phyloP scores from a whole-genome alignment of 2,113 vertebrate genomes.

The Grammomys surdaster region DNA sequence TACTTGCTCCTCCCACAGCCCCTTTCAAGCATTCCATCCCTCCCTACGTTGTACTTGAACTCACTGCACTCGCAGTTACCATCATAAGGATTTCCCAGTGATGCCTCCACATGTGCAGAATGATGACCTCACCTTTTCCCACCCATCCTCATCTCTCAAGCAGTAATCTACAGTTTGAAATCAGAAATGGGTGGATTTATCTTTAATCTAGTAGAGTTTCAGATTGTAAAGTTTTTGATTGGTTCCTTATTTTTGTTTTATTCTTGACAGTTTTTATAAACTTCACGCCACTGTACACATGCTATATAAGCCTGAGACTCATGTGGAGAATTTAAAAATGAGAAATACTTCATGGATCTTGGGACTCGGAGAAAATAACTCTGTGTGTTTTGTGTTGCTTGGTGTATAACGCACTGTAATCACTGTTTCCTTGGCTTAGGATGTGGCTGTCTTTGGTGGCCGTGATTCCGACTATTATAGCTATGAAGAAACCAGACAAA shows the following conservation, averaged over 20 bases:
- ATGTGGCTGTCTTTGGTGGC: not conserved
- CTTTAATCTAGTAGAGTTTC: not conserved
- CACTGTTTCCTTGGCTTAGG: not conserved
- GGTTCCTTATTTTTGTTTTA: not conserved
- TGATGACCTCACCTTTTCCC: not conserved
- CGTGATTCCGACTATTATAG: not conserved
- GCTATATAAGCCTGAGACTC: not conserved
- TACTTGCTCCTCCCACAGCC: not conserved
- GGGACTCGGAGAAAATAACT: not conserved
- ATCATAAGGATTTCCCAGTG: not conserved
- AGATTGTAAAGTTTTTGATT: not conserved
- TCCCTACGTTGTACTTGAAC: accelerated
- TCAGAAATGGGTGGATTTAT: not conserved
- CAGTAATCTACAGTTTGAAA: not conserved
- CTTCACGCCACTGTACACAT: not conserved
- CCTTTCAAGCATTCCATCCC: not conserved
- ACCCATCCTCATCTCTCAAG: not conserved
- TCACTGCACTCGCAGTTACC: not conserved
- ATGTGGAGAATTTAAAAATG: not conserved
- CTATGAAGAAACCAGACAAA: not conserved
- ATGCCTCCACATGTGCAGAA: not conserved
- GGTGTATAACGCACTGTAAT: not conserved
- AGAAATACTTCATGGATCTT: not conserved
- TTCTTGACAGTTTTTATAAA: not conserved
- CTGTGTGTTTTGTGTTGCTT: not conserved